phyloP scores from a whole-genome alignment of 2,113 vertebrate species.

The Calyptommatus sinebrachiatus region DNA sequence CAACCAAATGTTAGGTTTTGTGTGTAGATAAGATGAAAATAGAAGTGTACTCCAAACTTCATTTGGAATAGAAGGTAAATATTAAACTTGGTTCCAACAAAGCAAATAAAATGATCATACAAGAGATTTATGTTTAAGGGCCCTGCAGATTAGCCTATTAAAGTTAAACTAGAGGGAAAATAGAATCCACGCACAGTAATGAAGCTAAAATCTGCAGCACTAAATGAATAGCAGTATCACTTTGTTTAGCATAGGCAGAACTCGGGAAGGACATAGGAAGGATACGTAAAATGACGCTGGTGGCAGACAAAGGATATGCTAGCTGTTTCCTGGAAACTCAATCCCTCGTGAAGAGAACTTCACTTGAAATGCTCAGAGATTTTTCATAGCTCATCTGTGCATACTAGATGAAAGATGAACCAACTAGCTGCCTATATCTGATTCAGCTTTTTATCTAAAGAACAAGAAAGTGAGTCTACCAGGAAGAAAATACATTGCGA shows the following conservation, averaged over 20 bases:
- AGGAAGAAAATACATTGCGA: slow-evolving; percentile 14
- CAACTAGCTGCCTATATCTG: slow-evolving; percentile 17
- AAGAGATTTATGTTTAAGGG: slow-evolving; percentile 45
- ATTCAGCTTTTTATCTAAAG: slow-evolving; percentile 35
- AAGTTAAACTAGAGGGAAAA: slow-evolving; percentile 59
- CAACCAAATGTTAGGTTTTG: not conserved
- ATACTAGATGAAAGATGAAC: slow-evolving; percentile 38
- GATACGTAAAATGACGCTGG: slow-evolving; percentile 8
- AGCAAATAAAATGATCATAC: slow-evolving; percentile 49
- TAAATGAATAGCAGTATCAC: slow-evolving; percentile 29
- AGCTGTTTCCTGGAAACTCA: slow-evolving; percentile 39
- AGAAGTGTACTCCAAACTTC: not conserved
- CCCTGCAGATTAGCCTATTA: slow-evolving; percentile 57
- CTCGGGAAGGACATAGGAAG: slow-evolving; percentile 28
- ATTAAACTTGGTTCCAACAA: slow-evolving; percentile 20
- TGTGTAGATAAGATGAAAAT: not conserved
- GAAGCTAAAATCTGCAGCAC: slow-evolving; percentile 47
- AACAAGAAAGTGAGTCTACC: not conserved
- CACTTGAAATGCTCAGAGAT: slow-evolving; percentile 44
- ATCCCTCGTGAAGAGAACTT: slow-evolving; percentile 35
- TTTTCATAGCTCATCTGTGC: slow-evolving; percentile 33
- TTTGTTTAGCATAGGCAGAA: rapidly evolving
- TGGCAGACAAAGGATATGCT: slow-evolving; percentile 43
- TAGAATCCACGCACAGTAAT: slow-evolving; percentile 56
- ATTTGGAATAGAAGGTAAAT: slow-evolving; percentile 40